These are phyloP conservation scores for Heliocidaris erythrogramma DNA, from an alignment of 35 echinoderm and acorn worm genomes.

Conservation along the genomic window DNA sequence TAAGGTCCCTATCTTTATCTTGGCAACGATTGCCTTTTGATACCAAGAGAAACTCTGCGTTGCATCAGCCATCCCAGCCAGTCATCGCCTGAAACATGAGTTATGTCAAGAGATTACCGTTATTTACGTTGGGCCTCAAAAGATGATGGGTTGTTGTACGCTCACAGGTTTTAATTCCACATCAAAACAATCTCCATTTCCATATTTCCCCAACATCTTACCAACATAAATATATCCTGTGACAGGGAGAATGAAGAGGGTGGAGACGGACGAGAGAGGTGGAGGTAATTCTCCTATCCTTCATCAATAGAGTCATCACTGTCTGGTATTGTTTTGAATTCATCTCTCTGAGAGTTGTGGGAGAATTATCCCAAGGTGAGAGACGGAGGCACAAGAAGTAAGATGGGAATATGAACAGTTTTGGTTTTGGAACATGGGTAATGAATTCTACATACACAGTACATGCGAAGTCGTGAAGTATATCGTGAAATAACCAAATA, in stretches of 20 bases:
- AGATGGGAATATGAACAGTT: not conserved
- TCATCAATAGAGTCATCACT: conserved; percentile 23
- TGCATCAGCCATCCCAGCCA: not conserved
- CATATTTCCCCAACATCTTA: conserved; percentile 21
- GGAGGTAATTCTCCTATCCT: conserved; percentile 14
- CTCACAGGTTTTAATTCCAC: conserved; percentile 28
- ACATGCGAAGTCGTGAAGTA: not conserved
- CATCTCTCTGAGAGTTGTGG: not conserved
- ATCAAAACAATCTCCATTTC: conserved; percentile 38
- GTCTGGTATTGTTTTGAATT: conserved; percentile 23
- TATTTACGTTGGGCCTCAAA: conserved; percentile 20
- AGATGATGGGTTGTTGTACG: conserved; percentile 11
- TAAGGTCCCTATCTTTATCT: conserved; percentile 17
- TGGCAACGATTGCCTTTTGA: not conserved
- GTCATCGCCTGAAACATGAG: conserved; percentile 36
- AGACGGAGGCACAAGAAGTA: not conserved
- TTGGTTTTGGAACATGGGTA: not conserved
- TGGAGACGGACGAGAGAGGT: not conserved
- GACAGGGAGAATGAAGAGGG: not conserved
- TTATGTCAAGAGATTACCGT: conserved; percentile 25
- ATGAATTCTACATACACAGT: not conserved
- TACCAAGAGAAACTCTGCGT: not conserved
- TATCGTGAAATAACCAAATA: not conserved
- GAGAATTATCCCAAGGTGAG: not conserved
- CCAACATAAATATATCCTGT: not conserved